Percentiles rank a stretch among this genome's conserved stretches.
Evolutionary conservation across 2,888 invertebrate genomes (phyloP).

Genomic region (Pecten maximus): DNA sequence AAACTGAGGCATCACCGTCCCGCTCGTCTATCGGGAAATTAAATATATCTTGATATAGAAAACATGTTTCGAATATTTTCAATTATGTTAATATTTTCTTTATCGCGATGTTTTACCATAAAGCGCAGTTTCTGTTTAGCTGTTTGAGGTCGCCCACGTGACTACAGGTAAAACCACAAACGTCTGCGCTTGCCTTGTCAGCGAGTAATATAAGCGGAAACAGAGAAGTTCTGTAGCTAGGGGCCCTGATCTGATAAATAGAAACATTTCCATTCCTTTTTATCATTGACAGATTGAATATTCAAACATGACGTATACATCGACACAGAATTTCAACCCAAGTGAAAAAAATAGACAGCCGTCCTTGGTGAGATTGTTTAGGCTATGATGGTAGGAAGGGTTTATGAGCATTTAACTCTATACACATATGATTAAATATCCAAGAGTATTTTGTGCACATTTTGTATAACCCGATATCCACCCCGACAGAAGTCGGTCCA

Average conservation of each 20-base stretch:
- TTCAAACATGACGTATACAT: neutral
- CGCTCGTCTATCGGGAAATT: no score
- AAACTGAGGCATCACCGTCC: no score
- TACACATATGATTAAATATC: neutral
- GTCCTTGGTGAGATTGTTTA: neutral
- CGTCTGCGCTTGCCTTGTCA: neutral
- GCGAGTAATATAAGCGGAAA: constrained; percentile 13
- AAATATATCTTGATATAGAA: no score
- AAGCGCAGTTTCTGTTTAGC: neutral
- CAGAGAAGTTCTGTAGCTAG: constrained; percentile 5
- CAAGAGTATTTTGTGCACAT: neutral
- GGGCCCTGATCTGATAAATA: neutral
- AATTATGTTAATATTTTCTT: neutral
- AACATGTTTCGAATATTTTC: no score
- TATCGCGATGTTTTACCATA: neutral
- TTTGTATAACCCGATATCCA: neutral
- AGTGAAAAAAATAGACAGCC: neutral
- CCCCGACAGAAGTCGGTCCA: neutral
- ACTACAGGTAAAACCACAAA: neutral
- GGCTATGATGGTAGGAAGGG: neutral
- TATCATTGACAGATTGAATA: neutral
- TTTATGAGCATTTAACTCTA: neutral
- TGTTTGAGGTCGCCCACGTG: neutral
- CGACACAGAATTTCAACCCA: constrained; percentile 29
- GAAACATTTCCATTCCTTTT: neutral